phyloP scores from a whole-genome alignment of 1,140 invertebrate genomes.

The Agrilus planipennis region DNA sequence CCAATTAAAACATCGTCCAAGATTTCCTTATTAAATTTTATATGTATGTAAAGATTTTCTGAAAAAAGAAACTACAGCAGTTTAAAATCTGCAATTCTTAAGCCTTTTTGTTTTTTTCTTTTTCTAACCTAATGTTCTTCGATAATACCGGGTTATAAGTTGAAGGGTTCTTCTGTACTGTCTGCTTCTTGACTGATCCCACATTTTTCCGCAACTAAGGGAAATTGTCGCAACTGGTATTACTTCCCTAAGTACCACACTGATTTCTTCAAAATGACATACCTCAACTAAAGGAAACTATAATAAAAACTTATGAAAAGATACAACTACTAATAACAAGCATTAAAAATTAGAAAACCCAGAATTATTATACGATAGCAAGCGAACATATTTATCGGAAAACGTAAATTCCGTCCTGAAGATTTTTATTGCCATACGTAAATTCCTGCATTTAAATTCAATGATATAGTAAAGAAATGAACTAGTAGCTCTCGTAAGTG shows the following conservation, averaged over 20 bases:
- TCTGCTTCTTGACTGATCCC: constrained; percentile 2
- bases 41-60: constrained; percentile 1
- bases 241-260: neutral
- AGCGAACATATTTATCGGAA: too few species aligned
- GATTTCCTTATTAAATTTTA: constrained; percentile 1
- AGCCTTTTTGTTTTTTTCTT: too few species aligned
- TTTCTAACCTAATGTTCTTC: constrained; percentile 1
- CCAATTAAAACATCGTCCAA: neutral
- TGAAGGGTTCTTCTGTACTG: neutral
- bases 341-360: too few species aligned
- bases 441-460: too few species aligned
- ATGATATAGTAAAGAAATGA: too few species aligned
- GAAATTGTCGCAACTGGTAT: constrained; percentile 1
- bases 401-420: too few species aligned
- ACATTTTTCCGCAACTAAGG: constrained; percentile 1
- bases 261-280: constrained; percentile 1
- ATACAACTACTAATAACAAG: too few species aligned
- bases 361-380: too few species aligned
- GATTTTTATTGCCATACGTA: too few species aligned
- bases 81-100: too few species aligned
- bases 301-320: too few species aligned
- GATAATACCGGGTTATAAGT: neutral
- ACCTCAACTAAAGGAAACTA: neutral
- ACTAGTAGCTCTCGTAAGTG: too few species aligned
- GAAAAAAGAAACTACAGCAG: neutral